Conservation (phyloP, 53 echinoderm and acorn worm genomes). For the Hippasteria phrygiana region DNA sequence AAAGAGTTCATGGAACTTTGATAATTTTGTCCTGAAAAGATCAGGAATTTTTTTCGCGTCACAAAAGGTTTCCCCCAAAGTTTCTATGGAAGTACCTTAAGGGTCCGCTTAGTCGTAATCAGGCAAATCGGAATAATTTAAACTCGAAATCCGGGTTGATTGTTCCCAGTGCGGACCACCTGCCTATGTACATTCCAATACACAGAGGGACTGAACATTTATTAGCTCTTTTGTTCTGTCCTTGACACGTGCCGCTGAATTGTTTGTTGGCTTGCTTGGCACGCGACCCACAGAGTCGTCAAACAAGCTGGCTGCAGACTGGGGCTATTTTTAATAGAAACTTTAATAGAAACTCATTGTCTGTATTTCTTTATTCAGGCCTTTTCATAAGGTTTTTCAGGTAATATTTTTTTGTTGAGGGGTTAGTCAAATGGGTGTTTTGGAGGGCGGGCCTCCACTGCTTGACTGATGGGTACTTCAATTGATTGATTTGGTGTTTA, state of each 20-base stretch:
- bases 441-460: background rate
- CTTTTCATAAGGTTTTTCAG: background rate
- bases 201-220: constrained; percentile 43
- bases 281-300: constrained; percentile 49
- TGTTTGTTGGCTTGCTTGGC: constrained; percentile 30
- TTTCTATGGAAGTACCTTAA: constrained; percentile 32
- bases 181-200: constrained; percentile 60
- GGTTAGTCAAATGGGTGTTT: constrained; percentile 11
- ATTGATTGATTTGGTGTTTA: background rate
- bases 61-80: constrained; percentile 26
- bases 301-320: constrained; percentile 3
- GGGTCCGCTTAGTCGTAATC: constrained; percentile 61
- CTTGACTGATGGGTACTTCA: background rate
- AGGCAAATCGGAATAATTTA: constrained; percentile 64
- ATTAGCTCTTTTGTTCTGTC: constrained; percentile 66
- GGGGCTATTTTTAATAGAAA: background rate
- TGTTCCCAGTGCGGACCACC: constrained; percentile 36
- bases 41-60: background rate
- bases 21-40: background rate
- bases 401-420: background rate
- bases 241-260: constrained; percentile 44
- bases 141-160: constrained; percentile 43
- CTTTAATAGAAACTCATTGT: background rate
- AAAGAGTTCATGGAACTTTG: constrained; percentile 39
- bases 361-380: constrained; percentile 4